Percentiles rank a stretch among this genome's conserved stretches.
Conservation (phyloP, 1,140 invertebrate genomes). For the Teleopsis dalmanni region DNA sequence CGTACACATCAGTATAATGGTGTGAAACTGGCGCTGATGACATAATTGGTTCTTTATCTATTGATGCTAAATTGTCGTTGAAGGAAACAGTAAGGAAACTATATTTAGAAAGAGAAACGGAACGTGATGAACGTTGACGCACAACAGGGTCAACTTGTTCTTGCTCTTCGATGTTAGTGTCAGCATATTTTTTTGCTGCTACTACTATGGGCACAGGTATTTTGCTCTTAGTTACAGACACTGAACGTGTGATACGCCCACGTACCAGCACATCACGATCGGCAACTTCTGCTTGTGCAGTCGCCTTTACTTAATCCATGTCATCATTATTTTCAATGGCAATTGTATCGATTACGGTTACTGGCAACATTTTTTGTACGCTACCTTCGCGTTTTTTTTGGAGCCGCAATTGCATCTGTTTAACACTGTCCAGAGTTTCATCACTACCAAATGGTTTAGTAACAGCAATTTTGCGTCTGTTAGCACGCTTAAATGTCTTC, state of each 20-base stretch:
- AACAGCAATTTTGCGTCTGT: background rate
- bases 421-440: background rate
- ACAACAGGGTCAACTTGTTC: background rate
- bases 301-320: background rate
- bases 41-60: too few relatives aligned
- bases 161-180: background rate
- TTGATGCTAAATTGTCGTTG: too few relatives aligned
- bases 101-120: background rate
- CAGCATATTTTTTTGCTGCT: background rate
- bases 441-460: background rate
- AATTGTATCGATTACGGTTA: background rate
- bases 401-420: too few relatives aligned
- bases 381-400: too few relatives aligned
- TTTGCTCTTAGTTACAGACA: too few relatives aligned
- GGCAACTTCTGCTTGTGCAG: background rate
- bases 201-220: too few relatives aligned
- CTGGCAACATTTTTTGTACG: too few relatives aligned
- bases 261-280: too few relatives aligned
- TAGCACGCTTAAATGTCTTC: background rate
- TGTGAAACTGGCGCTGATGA: too few relatives aligned
- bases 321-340: conserved; percentile 2
- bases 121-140: conserved; percentile 1
- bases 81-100: background rate
- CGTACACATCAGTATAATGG: too few relatives aligned
- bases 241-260: too few relatives aligned